phyloP scores from a whole-genome alignment of 2,888 invertebrate genomes.

The Parnassius apollo region DNA sequence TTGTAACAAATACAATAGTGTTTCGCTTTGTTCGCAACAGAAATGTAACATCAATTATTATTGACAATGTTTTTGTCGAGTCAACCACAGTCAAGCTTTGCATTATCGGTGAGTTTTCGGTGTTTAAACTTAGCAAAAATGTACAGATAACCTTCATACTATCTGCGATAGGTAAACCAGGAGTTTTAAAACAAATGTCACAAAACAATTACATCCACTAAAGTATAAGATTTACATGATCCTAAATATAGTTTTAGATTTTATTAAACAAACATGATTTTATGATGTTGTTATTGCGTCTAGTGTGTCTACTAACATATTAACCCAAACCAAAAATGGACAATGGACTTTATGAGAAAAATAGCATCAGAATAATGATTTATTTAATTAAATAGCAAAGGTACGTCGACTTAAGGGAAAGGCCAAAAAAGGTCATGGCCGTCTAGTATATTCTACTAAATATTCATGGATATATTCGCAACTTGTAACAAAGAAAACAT shows the following conservation, averaged over 20 bases:
- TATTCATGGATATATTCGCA: slow-evolving; percentile 70
- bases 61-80: slow-evolving; percentile 18
- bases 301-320: too few relatives aligned
- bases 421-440: slow-evolving; percentile 72
- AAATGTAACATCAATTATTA: slow-evolving; percentile 14
- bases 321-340: too few relatives aligned
- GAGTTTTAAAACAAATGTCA: too few relatives aligned
- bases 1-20: slow-evolving; percentile 29
- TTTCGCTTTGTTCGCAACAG: slow-evolving; percentile 3
- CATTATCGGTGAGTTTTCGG: background rate
- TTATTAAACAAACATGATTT: too few relatives aligned
- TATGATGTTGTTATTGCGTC: too few relatives aligned
- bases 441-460: slow-evolving; percentile 57
- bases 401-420: slow-evolving; percentile 63
- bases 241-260: too few relatives aligned
- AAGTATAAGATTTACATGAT: too few relatives aligned
- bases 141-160: too few relatives aligned
- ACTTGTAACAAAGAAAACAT: slow-evolving; percentile 55
- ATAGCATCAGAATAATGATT: slow-evolving; percentile 2
- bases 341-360: too few relatives aligned
- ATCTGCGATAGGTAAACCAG: too few relatives aligned
- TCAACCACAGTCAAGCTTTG: slow-evolving; percentile 3
- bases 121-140: too few relatives aligned
- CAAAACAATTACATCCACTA: too few relatives aligned
- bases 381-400: slow-evolving; percentile 17